These are phyloP conservation scores for Anolis carolinensis DNA, from an alignment of 2,113 vertebrate species.

Conservation along the genomic window DNA sequence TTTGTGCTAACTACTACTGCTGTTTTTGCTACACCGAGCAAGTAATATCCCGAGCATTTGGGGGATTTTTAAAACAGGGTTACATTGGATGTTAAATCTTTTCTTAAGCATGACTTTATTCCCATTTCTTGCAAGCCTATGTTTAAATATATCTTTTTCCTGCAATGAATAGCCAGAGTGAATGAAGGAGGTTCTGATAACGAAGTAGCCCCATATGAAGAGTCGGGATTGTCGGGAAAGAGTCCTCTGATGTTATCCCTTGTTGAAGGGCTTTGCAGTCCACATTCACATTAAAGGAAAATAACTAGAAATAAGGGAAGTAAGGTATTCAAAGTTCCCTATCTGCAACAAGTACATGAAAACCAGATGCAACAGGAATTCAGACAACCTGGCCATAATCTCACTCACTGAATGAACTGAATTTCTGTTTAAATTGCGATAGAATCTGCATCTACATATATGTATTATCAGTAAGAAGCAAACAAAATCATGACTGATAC, in stretches of 20 bases:
- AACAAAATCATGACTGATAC: no score
- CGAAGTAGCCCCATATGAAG: background rate
- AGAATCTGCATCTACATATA: no score
- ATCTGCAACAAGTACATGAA: background rate
- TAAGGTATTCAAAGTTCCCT: background rate
- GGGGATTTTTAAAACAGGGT: background rate
- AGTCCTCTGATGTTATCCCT: background rate
- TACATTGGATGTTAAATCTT: background rate
- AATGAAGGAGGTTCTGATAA: background rate
- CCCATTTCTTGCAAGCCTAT: background rate
- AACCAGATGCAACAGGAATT: no score
- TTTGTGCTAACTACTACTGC: background rate
- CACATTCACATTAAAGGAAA: background rate
- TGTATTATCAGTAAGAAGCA: no score
- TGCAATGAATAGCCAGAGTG: background rate
- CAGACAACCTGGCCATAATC: no score
- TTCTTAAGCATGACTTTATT: background rate
- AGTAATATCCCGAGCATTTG: background rate
- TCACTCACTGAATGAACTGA: no score
- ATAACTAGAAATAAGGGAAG: background rate
- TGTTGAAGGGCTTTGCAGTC: background rate
- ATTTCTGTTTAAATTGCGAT: no score
- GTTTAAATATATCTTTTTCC: slow-evolving; percentile 2
- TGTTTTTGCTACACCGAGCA: background rate
- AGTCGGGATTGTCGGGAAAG: background rate